These are phyloP conservation scores for Antedon mediterranea DNA, from an alignment of 53 echinoderm and acorn worm genomes.

Conservation along the genomic window DNA sequence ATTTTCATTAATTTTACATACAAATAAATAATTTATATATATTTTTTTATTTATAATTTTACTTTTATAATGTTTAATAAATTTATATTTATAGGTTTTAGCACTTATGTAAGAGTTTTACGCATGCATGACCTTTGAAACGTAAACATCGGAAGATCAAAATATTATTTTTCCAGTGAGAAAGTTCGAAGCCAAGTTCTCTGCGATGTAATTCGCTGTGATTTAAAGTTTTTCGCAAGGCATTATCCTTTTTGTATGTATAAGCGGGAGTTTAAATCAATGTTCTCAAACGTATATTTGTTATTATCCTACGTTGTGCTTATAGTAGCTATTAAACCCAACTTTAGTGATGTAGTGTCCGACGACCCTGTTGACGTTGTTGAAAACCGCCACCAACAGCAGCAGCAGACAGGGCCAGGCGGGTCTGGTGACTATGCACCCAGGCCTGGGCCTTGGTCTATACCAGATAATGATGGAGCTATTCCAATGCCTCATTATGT, in stretches of 20 bases:
- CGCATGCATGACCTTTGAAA: background rate
- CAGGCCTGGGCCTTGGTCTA: background rate
- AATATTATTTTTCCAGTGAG: background rate
- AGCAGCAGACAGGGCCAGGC: background rate
- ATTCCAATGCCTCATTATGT: background rate
- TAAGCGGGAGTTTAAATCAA: conserved; percentile 1
- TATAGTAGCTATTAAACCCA: background rate
- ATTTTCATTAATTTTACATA: background rate
- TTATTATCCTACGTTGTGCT: background rate
- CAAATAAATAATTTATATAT: background rate
- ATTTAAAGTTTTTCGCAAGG: background rate
- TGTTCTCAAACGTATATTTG: background rate
- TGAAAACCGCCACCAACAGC: background rate
- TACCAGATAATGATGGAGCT: background rate
- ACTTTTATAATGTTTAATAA: too few relatives aligned
- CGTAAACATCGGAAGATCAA: background rate
- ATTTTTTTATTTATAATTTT: background rate
- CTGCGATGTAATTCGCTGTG: too few relatives aligned
- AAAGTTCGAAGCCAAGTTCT: background rate
- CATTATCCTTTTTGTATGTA: background rate
- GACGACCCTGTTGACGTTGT: too few relatives aligned
- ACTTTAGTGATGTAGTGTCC: background rate
- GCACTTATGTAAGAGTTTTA: too few relatives aligned
- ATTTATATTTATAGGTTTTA: too few relatives aligned
- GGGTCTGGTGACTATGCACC: background rate